Evolutionary conservation across 2,797 vertebrate genomes (phyloP).

Genomic region (Sebastes nivosus): DNA sequence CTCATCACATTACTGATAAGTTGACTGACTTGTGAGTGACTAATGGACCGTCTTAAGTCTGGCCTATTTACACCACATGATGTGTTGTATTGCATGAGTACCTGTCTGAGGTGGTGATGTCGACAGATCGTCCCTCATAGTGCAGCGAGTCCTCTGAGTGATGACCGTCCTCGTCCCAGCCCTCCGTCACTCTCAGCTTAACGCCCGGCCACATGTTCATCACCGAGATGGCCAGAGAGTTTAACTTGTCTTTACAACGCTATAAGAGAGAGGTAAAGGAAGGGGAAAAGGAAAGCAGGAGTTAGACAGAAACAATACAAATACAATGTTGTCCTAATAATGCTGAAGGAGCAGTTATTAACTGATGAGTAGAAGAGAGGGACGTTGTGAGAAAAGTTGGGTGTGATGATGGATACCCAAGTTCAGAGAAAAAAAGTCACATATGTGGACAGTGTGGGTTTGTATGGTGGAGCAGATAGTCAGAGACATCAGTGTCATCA

Average conservation of each 20-base stretch:
- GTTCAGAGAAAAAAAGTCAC: background rate
- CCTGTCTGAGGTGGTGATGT: constrained; percentile 97
- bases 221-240: constrained; percentile 97
- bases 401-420: background rate
- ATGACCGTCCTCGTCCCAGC: constrained; percentile 98
- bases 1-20: constrained; percentile 14
- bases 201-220: constrained; percentile 99
- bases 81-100: background rate
- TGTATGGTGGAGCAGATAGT: background rate
- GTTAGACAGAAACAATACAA: constrained; percentile 10
- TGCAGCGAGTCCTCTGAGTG: constrained; percentile 97
- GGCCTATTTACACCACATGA: background rate
- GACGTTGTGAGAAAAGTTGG: background rate
- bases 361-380: background rate
- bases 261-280: constrained; percentile 51
- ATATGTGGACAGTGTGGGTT: background rate
- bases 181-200: constrained; percentile 96
- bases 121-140: constrained; percentile 95
- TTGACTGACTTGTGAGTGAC: background rate
- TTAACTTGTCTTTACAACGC: constrained; percentile 98
- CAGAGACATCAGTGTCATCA: background rate
- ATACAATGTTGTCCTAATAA: background rate
- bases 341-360: background rate
- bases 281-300: background rate
- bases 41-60: background rate